Evolutionary conservation across 2,113 vertebrate species (phyloP).

Genomic region (Lontra canadensis): DNA sequence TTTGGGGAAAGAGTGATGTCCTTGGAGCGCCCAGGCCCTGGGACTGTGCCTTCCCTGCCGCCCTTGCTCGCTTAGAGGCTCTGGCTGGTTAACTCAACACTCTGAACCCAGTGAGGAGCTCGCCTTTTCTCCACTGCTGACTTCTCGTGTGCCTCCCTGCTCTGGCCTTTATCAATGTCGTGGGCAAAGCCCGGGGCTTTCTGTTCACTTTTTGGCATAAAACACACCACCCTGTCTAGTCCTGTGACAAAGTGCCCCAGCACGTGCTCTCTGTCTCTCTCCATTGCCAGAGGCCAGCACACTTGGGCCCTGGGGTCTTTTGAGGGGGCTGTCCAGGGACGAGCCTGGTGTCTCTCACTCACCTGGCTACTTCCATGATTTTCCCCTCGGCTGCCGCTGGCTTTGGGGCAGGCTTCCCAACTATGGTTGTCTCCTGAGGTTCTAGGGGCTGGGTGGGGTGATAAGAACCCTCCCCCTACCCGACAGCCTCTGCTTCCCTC

Average conservation of each 20-base stretch:
- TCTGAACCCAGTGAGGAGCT: neutral
- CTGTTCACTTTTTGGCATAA: neutral
- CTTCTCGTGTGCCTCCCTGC: fast-evolving
- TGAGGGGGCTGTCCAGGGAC: neutral
- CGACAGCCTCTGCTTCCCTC: neutral
- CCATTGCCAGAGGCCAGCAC: neutral
- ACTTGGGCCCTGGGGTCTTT: neutral
- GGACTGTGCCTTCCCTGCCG: neutral
- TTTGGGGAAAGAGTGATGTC: neutral
- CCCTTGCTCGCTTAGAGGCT: too few species aligned
- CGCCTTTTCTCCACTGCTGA: too few species aligned
- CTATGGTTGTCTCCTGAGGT: neutral
- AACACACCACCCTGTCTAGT: fast-evolving
- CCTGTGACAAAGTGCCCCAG: fast-evolving
- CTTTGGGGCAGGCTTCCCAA: neutral
- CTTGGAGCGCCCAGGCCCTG: fast-evolving
- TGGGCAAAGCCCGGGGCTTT: neutral
- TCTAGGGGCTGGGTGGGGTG: neutral
- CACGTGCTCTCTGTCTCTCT: neutral
- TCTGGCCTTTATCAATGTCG: neutral
- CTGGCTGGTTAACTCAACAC: neutral
- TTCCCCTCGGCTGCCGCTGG: neutral
- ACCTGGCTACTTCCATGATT: neutral
- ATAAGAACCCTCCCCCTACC: neutral
- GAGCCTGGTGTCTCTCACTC: too few species aligned